Base-by-base conservation (phyloP, 1,140 invertebrate species). In the Steinernema khuongi region DNA sequence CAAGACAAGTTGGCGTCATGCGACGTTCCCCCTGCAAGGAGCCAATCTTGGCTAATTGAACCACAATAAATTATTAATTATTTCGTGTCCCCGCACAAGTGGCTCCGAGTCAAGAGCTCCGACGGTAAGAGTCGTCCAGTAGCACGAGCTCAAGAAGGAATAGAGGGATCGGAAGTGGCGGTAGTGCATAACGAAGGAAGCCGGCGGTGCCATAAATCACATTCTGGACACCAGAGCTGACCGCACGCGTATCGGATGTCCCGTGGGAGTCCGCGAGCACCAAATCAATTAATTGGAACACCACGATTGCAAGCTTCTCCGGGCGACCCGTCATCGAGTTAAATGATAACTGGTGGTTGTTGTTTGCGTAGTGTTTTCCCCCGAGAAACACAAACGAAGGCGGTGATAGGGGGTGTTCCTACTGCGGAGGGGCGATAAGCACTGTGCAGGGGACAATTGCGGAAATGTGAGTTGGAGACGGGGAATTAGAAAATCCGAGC, bases 221-320 rank as follows among this genome's bases (percentile, higher is more conserved):
- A n/a, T 60, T 22, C 19, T 60, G 50, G 50, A 60, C 50, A 17
- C 11, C 4, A 22, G 7, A 41, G 36, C 50, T 60, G 22, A 60
- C 50, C 50, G 19, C 50, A 60, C n/a, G 26, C 11, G 50, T 60
- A 60, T 60, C 50, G 50, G 50, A 60, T 60, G 50, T 60, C 50
- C 50, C 50, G 4, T 11, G 50, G 22, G 50, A 26, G 11, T 2
- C 50, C 22, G 7, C 7, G 22, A 60, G 7, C 22, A 22, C 26
- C 50, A 22, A 60, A 60, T 60, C 50, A 60, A 60, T 60, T 60
- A 7, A 60, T 60, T 60, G 14, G 50, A 14, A 22, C 50, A 14
- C 19, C 50, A 11, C 36, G 36, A 41, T n/a, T 41, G 36, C 36
- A n/a, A n/a, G n/a, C n/a, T n/a, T n/a, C n/a, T n/a, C n/a, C n/a